Percentiles rank a stretch among this genome's conserved stretches.
Conservation (phyloP, 1,140 invertebrate genomes). For the Neotoxoptera formosana region DNA sequence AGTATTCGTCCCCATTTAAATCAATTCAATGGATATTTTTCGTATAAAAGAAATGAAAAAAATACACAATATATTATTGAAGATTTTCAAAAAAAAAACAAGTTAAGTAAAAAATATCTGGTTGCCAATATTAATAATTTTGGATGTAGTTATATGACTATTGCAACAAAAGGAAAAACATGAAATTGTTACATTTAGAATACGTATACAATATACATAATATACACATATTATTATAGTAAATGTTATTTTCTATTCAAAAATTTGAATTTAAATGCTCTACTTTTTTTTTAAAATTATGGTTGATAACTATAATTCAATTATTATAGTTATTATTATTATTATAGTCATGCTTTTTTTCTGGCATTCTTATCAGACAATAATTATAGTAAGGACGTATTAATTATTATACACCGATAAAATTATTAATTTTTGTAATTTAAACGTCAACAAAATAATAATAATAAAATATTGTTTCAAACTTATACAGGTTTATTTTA, state of each 20-base stretch:
- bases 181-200: background rate
- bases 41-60: background rate
- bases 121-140: background rate
- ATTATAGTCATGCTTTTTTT: background rate
- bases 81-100: background rate
- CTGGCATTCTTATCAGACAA: too few species aligned
- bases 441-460: background rate
- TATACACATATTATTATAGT: background rate
- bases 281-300: background rate
- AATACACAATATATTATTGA: background rate
- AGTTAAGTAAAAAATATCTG: background rate
- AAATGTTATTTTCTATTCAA: background rate
- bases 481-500: background rate
- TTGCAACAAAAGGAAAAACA: background rate
- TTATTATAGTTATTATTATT: background rate
- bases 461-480: background rate
- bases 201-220: background rate
- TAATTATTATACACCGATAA: too few species aligned
- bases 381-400: too few species aligned
- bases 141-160: background rate
- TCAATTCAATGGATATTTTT: background rate
- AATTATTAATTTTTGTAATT: too few species aligned
- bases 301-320: background rate
- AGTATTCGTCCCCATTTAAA: background rate
- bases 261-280: background rate